Base-by-base conservation (phyloP, 1,140 invertebrate genomes). In the Leptoteleia sp. region DNA sequence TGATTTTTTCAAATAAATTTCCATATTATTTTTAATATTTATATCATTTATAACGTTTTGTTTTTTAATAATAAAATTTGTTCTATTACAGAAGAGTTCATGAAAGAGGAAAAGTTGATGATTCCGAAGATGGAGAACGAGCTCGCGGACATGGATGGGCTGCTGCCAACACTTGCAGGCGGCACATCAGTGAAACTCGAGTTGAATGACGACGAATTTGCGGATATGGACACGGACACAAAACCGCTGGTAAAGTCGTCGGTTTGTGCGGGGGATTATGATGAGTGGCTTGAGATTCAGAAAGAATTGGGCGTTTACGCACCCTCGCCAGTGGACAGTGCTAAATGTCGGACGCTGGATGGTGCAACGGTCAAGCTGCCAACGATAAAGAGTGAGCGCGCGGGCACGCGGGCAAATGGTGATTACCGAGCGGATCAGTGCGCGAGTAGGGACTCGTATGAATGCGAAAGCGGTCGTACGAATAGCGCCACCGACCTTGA, bases 281-380 rank as follows among this genome's bases (percentile, higher is more conserved):
- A 94, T 81, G 92, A 93, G 78, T 94, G 93, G 93, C 87, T 92
- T 3, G 93, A 92, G 43, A 92, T 94, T 19, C 93, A 93, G 76
- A 92, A 92, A 54, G 93, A 94, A 80, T 84, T 94, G 0, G 90
- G 91, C 45, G 91, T 90, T 19, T 92, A 86, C 84, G 84, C 85
- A 11, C 33, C 13, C 2, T 80, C 82, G 33, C 81, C 76, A 4
- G 68, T 22, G 17, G 84, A 79, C 80, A 84, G 72, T 52, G 86
- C 76, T 42, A 88, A 87, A 57, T 86, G 76, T 83, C 84, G 84
- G 81, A 89, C 72, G 13, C 37, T 67, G 4, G 71, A 70, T 1
- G 16, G 25, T 12, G 47, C 75, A 45, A 45, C 81, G 27, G 83
- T 17, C 0, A 47, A 25, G 19, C 12, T 33, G 13, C 1, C 59